Evolutionary conservation across 2,888 invertebrate genomes (phyloP).

Genomic region (Alentia gelatinosa): DNA sequence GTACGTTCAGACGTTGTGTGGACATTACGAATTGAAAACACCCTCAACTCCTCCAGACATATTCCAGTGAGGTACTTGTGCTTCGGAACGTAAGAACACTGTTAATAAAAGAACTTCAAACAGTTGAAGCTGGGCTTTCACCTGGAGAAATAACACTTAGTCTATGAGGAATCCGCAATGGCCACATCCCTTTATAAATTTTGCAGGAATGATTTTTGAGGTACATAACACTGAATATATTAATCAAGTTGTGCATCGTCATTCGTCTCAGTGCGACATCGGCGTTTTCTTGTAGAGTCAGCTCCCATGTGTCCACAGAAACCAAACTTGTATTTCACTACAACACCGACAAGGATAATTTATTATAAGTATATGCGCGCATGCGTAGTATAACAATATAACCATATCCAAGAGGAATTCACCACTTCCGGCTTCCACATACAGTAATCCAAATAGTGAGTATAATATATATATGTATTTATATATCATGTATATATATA

Average conservation of each 20-base stretch:
- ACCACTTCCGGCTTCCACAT: background rate
- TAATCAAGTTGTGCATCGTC: slow-evolving; percentile 32
- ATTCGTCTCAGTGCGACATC: too few relatives aligned
- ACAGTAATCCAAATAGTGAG: background rate
- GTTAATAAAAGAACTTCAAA: background rate
- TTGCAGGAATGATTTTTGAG: slow-evolving; percentile 17
- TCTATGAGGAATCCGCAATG: background rate
- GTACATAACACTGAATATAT: slow-evolving; percentile 7
- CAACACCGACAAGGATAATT: background rate
- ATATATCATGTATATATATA: slow-evolving; percentile 7
- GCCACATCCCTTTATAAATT: background rate
- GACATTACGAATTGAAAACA: too few relatives aligned
- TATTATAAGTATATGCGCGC: background rate
- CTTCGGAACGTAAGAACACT: background rate
- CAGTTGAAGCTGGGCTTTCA: background rate
- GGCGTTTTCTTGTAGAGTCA: too few relatives aligned
- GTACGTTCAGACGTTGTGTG: too few relatives aligned
- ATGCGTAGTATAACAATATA: slow-evolving; percentile 34
- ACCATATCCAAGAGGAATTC: background rate
- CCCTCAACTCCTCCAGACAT: too few relatives aligned
- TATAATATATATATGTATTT: background rate
- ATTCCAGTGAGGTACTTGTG: slow-evolving; percentile 34
- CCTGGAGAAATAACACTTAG: background rate
- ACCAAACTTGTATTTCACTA: background rate
- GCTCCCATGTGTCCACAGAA: background rate